Evolutionary conservation across 2,797 vertebrate genomes (phyloP).

Genomic region (Galago senegalensis): DNA sequence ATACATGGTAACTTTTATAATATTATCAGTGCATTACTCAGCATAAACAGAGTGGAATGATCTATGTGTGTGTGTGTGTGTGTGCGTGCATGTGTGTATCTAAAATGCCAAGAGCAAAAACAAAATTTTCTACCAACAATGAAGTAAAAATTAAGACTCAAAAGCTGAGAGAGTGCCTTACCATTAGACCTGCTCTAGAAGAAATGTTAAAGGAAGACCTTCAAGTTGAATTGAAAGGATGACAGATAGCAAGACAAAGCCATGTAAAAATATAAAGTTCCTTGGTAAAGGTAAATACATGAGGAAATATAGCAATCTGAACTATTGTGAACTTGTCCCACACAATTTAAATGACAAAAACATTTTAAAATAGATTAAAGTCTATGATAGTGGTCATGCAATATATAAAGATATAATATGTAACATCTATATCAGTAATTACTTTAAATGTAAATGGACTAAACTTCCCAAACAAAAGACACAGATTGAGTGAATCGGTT

Average conservation of each 20-base stretch:
- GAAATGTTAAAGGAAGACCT: not conserved
- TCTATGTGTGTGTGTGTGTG: no score
- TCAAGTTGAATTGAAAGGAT: not conserved
- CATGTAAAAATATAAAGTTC: not conserved
- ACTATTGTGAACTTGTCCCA: not conserved
- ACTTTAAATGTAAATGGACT: not conserved
- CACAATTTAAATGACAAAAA: not conserved
- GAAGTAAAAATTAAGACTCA: not conserved
- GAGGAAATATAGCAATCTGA: not conserved
- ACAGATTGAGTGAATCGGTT: not conserved
- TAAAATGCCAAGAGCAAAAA: no score
- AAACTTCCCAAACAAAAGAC: not conserved
- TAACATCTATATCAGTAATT: not conserved
- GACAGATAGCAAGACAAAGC: not conserved
- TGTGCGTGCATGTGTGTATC: no score
- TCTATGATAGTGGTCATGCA: not conserved
- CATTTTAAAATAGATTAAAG: not conserved
- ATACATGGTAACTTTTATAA: not conserved
- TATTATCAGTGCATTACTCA: not conserved
- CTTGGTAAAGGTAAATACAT: not conserved
- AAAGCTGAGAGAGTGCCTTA: not conserved
- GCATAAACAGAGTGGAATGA: not conserved
- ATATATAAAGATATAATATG: not conserved
- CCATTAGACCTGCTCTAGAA: not conserved
- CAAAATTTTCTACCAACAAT: not conserved